Evolutionary conservation across 2,888 invertebrate species (phyloP), one percentile per base, ranked within the genome.

Genomic region (Diachrysia chrysitis): DNA sequence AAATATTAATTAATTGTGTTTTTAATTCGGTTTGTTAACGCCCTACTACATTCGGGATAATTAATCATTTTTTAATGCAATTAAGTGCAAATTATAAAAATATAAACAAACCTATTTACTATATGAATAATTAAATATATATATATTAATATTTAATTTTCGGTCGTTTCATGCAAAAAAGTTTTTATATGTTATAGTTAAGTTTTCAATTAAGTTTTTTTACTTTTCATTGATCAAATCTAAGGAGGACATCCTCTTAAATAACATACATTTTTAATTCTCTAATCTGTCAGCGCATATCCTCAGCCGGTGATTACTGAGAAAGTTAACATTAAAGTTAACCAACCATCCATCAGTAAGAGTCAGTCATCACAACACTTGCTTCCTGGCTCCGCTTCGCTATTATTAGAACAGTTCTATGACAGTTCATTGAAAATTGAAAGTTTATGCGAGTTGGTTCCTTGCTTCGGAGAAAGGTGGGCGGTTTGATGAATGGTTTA

Each of bases 401-500:
- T 81, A 81, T 75, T 81, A 81, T 79, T 79, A 80, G 79, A 69
- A 51, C 71, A 71, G 69, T 74, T 70, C 71, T 32, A 63, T 65
- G 66, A 66, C 66, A 68, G 69, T 66, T 59, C 66, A 68, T 66
- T 78, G 65, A 63, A 76, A 73, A 58, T 64, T 58, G 56, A 63
- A 69, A 68, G 78, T 72, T 78, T 74, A 66, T 58, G 37, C 51
- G 63, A 42, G 63, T 70, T 63, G 19, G 23, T 42, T 60, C 58
- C 46, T 59, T 23, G 10, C 16, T 61, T 19, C 25, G n/a, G 51
- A 58, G 55, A 67, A 63, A 67, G 63, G 53, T 32, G 21, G 25
- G 23, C 25, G 56, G 42, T 2, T 37, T 51, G 57, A 57, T 66
- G 48, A 42, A 35, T 46, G 60, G 21, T 42, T 37, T 7, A 10